Evolutionary conservation across 2,888 invertebrate genomes (phyloP).

Genomic region (Polia nebulosa): DNA sequence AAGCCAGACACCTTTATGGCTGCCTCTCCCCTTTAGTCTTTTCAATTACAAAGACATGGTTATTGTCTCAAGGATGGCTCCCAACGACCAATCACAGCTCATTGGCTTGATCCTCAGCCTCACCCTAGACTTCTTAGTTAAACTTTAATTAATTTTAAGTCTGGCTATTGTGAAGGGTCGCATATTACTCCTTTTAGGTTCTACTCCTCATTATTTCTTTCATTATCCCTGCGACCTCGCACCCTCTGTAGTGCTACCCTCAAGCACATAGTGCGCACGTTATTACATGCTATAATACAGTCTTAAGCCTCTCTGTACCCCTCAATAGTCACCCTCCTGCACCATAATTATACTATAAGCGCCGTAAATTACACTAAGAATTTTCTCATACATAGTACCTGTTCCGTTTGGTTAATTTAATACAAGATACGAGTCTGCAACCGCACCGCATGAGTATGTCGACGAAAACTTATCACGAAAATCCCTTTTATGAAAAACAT

Average conservation of each 20-base stretch:
- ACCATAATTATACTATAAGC: constrained; percentile 66
- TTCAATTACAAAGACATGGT: constrained; percentile 27
- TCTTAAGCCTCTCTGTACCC: constrained; percentile 61
- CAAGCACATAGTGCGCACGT: constrained; percentile 59
- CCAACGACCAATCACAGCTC: constrained; percentile 57
- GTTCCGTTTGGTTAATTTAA: constrained; percentile 63
- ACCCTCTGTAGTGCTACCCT: constrained; percentile 36
- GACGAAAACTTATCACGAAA: constrained; percentile 55
- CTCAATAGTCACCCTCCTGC: constrained; percentile 63
- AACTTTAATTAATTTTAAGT: constrained; percentile 71
- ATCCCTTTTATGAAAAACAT: constrained; percentile 56
- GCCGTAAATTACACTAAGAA: constrained; percentile 69
- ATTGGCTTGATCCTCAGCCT: constrained; percentile 47
- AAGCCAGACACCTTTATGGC: constrained; percentile 4
- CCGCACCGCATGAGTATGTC: constrained; percentile 28
- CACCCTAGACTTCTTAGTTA: constrained; percentile 54
- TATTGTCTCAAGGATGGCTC: constrained; percentile 44
- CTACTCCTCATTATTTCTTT: constrained; percentile 69
- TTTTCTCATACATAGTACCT: constrained; percentile 67
- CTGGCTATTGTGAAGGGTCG: constrained; percentile 66
- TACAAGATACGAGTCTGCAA: constrained; percentile 55
- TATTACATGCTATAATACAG: constrained; percentile 65
- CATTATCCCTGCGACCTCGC: constrained; percentile 63
- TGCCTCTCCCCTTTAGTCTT: constrained; percentile 3
- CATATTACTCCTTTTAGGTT: constrained; percentile 66